phyloP scores from a whole-genome alignment of 2,888 invertebrate genomes.

The Drosophila dives region DNA sequence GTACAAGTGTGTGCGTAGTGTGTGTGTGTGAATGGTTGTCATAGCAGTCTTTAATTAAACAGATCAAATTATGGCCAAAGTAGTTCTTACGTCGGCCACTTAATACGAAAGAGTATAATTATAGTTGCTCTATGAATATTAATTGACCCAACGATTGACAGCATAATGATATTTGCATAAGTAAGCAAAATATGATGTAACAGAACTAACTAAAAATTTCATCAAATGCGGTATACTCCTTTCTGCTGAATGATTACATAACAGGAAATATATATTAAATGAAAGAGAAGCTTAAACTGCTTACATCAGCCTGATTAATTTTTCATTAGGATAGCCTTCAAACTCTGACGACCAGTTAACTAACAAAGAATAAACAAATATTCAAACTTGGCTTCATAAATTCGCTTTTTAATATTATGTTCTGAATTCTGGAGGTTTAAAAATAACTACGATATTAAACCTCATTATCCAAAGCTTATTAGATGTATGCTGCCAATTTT shows the following conservation, averaged over 20 bases:
- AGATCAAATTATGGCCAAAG: constrained; percentile 34
- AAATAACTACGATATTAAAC: not conserved
- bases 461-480: not conserved
- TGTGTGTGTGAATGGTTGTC: constrained; percentile 32
- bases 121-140: constrained; percentile 20
- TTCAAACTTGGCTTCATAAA: not conserved
- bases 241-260: not conserved
- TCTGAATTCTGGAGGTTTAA: not conserved
- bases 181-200: not conserved
- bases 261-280: not conserved
- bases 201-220: not conserved
- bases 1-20: not conserved
- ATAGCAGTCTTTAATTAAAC: constrained; percentile 64
- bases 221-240: not conserved
- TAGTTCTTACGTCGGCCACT: constrained; percentile 6
- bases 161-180: constrained; percentile 10
- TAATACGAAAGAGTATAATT: constrained; percentile 5
- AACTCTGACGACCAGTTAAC: not conserved
- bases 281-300: not conserved
- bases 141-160: constrained; percentile 5
- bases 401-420: not conserved
- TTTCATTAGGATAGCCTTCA: not conserved
- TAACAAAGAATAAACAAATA: not conserved
- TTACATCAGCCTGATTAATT: not conserved
- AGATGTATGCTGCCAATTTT: not conserved